Evolutionary conservation across 2,888 invertebrate species (phyloP), one percentile per base, ranked within the genome.

Genomic region (Trachelus iudaicus): DNA sequence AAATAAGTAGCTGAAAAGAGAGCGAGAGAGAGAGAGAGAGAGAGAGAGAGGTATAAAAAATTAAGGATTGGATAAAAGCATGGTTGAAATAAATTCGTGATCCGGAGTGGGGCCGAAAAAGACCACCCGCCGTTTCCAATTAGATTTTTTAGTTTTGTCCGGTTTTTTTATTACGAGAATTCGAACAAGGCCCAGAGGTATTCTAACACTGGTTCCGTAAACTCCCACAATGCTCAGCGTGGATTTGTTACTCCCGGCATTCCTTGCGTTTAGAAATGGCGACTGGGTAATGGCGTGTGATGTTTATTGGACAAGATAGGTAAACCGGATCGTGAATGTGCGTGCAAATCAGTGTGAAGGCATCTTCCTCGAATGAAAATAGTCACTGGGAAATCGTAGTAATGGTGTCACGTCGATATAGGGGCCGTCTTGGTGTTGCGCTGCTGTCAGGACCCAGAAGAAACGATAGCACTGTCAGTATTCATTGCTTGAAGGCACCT

Each of bases 251-350:
- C 23, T 56, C 23, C 56, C 56, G 56, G 56, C 56, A 56, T 56
- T 56, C 56, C 56, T 23, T 56, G 56, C 56, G 23, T 23, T 23
- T 23, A 23, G 23, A 56, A 56, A 23, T 23, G 56, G 40, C 40
- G 40, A 23, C 23, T 56, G 40, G 40, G 40, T 76, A 82, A 87
- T 85, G 83, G 83, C 78, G 81, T 83, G 87, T 71, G 71, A 89
- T 88, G 89, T 90, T 90, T 90, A 90, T 90, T 90, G 88, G 87
- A 88, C 87, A 86, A 88, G 90, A 90, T 89, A 90, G 88, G 87
- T 85, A 90, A 90, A 90, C 90, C 90, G 90, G 90, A 90, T 90
- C 88, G 89, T 77, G 79, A 34, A 74, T 73, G 81, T 80, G 81
- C 80, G 83, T 82, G 82, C 80, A 77, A 80, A 81, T 84, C 84